Evolutionary conservation across 2,797 vertebrate species (phyloP).

Genomic region (Garrulus glandarius): DNA sequence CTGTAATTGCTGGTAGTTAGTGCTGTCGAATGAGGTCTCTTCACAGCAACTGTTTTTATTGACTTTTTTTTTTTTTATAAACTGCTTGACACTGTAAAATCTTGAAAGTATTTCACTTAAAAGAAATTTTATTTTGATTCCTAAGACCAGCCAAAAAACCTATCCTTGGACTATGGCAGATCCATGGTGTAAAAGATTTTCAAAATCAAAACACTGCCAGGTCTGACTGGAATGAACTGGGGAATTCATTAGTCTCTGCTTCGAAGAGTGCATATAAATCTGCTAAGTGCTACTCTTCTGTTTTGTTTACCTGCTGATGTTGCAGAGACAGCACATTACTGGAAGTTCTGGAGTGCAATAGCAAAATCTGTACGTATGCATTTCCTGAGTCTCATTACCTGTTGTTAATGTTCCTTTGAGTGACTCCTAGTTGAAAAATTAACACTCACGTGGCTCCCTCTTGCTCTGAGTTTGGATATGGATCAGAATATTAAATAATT

Average conservation of each 20-base stretch:
- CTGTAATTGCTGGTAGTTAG: not conserved
- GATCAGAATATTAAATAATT: constrained; percentile 23
- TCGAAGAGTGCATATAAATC: not conserved
- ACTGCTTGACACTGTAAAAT: not conserved
- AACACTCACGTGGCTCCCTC: not conserved
- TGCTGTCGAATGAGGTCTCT: not conserved
- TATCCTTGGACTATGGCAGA: not conserved
- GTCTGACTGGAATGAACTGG: not conserved
- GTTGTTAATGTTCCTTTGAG: constrained; percentile 16
- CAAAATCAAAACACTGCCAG: not conserved
- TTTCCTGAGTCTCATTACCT: constrained; percentile 7
- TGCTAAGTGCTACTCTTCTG: not conserved
- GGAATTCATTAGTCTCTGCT: constrained; percentile 24
- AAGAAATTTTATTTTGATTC: not conserved
- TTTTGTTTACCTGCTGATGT: constrained; percentile 30
- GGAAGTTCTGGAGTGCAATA: not conserved
- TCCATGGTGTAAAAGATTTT: not conserved
- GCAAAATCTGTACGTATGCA: not conserved
- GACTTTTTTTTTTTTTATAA: not conserved
- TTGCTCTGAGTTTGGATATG: constrained; percentile 2
- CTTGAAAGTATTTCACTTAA: not conserved
- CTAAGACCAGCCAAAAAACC: not conserved
- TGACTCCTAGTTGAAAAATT: constrained; percentile 13
- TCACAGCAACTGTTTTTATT: not conserved
- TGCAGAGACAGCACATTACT: constrained; percentile 15